Evolutionary conservation across 1,140 invertebrate species (phyloP).

Genomic region (Zaprionus africanus): DNA sequence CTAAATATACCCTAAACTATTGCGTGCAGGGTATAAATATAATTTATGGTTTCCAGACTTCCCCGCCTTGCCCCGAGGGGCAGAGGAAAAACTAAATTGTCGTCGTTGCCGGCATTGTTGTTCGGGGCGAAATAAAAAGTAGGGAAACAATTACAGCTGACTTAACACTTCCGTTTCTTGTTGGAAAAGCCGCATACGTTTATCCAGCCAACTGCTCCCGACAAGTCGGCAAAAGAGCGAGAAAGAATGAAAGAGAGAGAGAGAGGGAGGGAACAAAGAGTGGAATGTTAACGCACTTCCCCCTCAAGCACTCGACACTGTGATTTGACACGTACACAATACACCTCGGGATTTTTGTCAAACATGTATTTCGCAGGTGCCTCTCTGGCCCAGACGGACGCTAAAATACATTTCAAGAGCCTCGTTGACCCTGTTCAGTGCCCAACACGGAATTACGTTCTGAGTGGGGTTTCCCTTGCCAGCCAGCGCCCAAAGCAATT

Average conservation of each 20-base stretch:
- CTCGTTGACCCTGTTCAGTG: slow-evolving; percentile 11
- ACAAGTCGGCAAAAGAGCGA: neutral
- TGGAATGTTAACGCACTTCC: slow-evolving; percentile 47
- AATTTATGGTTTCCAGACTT: slow-evolving; percentile 78
- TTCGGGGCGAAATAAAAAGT: slow-evolving; percentile 63
- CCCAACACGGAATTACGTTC: neutral
- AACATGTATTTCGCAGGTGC: slow-evolving; percentile 8
- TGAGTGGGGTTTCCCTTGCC: neutral
- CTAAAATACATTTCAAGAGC: neutral
- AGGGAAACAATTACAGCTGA: slow-evolving; percentile 81
- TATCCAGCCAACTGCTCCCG: slow-evolving; percentile 34
- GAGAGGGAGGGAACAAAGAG: neutral
- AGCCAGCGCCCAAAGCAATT: no score
- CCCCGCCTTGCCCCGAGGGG: slow-evolving; percentile 4
- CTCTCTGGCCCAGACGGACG: neutral
- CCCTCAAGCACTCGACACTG: slow-evolving; percentile 66
- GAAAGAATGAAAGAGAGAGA: neutral
- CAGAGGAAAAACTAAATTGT: slow-evolving; percentile 67
- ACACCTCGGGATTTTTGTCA: slow-evolving; percentile 14
- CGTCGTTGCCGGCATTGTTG: slow-evolving; percentile 45
- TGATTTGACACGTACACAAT: slow-evolving; percentile 75
- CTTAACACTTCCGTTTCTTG: slow-evolving; percentile 82
- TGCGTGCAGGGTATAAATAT: slow-evolving; percentile 43
- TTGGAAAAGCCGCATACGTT: slow-evolving; percentile 72
- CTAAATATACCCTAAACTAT: neutral